A percentile compares a stretch with the other conserved stretches of the same genome.
These are phyloP conservation scores for Thysanoteuthis rhombus DNA, from an alignment of 2,888 invertebrate genomes.

Conservation along the genomic window DNA sequence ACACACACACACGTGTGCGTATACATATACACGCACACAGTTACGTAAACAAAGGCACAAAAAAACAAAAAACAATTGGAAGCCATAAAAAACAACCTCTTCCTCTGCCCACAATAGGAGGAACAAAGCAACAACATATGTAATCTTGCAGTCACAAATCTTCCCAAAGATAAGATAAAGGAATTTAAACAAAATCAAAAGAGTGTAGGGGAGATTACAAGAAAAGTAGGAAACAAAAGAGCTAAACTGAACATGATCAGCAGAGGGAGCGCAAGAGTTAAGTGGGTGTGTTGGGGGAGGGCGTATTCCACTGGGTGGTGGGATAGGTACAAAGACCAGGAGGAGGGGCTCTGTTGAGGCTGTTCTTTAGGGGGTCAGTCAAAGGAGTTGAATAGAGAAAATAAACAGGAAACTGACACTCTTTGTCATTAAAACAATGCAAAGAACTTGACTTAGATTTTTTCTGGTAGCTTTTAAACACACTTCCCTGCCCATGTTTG, in stretches of 20 bases:
- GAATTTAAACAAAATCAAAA: background rate
- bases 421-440: background rate
- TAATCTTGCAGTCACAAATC: conserved; percentile 12
- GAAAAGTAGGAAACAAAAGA: background rate
- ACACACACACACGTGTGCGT: too few relatives aligned
- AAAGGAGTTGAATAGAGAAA: background rate
- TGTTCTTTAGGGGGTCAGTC: background rate
- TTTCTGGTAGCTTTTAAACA: background rate
- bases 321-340: background rate
- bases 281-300: too few relatives aligned
- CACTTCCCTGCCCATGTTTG: background rate
- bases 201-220: background rate
- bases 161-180: background rate
- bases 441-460: background rate
- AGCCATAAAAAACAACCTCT: background rate
- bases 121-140: background rate
- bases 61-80: background rate
- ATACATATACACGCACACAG: too few relatives aligned
- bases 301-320: background rate
- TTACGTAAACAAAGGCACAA: background rate
- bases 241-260: background rate
- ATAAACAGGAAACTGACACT: background rate
- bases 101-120: background rate
- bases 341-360: background rate
- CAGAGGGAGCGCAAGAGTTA: background rate